Conservation (phyloP, 2,797 vertebrate genomes). For the Sebastes itinus region DNA sequence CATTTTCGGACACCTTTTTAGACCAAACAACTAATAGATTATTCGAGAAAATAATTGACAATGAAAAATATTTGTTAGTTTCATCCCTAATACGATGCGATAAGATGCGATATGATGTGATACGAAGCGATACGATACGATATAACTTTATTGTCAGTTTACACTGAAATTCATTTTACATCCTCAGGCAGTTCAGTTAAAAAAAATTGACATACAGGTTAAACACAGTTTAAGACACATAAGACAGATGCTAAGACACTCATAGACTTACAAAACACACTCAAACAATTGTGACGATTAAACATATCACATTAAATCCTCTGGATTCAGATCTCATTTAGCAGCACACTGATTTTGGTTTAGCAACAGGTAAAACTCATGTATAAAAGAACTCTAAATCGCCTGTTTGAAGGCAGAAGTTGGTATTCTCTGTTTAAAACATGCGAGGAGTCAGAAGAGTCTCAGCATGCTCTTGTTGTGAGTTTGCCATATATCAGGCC, state of each 20-base stretch:
- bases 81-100: rapidly evolving
- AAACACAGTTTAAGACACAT: background rate
- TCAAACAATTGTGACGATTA: background rate
- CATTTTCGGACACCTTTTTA: too few species aligned
- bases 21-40: too few species aligned
- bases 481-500: too few species aligned
- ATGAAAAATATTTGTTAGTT: too few species aligned
- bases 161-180: background rate
- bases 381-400: too few species aligned
- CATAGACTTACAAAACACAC: background rate
- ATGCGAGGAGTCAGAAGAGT: background rate
- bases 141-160: background rate
- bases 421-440: too few species aligned
- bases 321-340: background rate
- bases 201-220: background rate
- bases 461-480: too few species aligned
- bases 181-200: background rate
- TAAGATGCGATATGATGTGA: too few species aligned
- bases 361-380: background rate
- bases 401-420: too few species aligned
- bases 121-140: background rate
- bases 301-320: background rate
- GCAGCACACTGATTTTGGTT: background rate
- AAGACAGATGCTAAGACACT: background rate
- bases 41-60: too few species aligned